Base-by-base conservation (phyloP, 1,140 invertebrate species). In the Dermatophagoides farinae region DNA sequence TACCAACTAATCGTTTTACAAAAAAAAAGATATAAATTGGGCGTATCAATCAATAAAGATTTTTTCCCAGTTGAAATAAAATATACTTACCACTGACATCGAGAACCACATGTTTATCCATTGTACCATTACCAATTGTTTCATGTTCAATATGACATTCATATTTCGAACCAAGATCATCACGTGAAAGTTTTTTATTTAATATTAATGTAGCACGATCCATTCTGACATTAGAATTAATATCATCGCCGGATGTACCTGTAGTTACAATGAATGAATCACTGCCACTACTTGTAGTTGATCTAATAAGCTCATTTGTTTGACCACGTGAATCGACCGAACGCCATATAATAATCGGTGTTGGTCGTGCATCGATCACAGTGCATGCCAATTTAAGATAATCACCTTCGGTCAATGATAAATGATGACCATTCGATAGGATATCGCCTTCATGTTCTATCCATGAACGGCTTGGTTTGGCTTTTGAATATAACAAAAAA, bases 41-140 rank as follows among this genome's bases (percentile, higher is more conserved):
- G 12, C 51, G 51, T 16, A 31, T 25, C 14, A 53, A 31, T 20
- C 51, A 53, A 38, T n/a, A 5, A 14, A 16, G 50, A 57, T 18
- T 22, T 18, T 16, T 18, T 20, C 8, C 8, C 2, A 8, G 31
- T 31, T 31, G 8, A 14, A 55, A 55, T 23, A 44, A n/a, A 39
- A 49, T 16, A 62, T 16, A 57, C 80, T 79, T 73, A 91, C 86
- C 86, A 75, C 87, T 79, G 54, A 90, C 80, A 70, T 88, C 82
- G 23, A 86, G 73, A 63, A 79, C 76, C 51, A 89, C 76, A 68
- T 77, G 77, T 22, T 77, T 76, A 10, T 75, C 68, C 47, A 85
- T 76, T n/a, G 82, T 78, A 0, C 39, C 22, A 57, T 77, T 73
- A 23, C 79, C 73, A 12, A 61, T 46, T 51, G 60, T 64, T 53